These are phyloP conservation scores for Drusus annulatus DNA, from an alignment of 1,140 invertebrate genomes.

Conservation along the genomic window DNA sequence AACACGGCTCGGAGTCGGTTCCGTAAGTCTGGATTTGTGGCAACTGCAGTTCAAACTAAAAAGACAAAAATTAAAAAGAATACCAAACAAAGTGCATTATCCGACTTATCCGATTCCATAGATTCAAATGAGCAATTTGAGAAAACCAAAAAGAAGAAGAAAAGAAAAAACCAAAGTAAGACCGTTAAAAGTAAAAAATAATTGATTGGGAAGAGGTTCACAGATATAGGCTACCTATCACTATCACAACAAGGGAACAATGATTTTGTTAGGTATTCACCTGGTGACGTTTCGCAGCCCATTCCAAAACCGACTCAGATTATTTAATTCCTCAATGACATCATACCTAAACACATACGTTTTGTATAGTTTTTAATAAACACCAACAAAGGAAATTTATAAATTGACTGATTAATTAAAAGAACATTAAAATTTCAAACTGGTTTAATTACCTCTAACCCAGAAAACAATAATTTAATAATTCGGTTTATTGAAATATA, in stretches of 20 bases:
- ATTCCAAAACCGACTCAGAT: too few relatives aligned
- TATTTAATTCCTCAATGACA: too few relatives aligned
- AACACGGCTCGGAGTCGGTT: constrained; percentile 69
- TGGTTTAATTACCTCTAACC: too few relatives aligned
- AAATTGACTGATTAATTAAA: constrained; percentile 9
- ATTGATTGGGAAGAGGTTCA: not conserved
- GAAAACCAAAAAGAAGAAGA: constrained; percentile 71
- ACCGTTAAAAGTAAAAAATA: constrained; percentile 29
- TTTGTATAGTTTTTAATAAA: not conserved
- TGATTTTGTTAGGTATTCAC: too few relatives aligned
- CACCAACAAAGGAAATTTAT: not conserved
- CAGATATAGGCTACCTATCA: too few relatives aligned
- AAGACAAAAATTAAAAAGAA: constrained; percentile 62
- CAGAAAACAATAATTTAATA: too few relatives aligned
- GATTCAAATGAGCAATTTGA: constrained; percentile 67
- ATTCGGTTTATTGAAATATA: too few relatives aligned
- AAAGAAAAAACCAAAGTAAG: constrained; percentile 60
- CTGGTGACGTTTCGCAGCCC: too few relatives aligned
- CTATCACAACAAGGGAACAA: too few relatives aligned
- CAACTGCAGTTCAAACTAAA: constrained; percentile 70
- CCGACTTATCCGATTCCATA: constrained; percentile 71
- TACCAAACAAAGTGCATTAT: constrained; percentile 60
- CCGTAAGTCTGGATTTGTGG: constrained; percentile 74
- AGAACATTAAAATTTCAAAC: not conserved
- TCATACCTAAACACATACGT: too few relatives aligned